Base-by-base conservation (phyloP, 2,888 invertebrate genomes). In the Chamaedrilus cognettii region DNA sequence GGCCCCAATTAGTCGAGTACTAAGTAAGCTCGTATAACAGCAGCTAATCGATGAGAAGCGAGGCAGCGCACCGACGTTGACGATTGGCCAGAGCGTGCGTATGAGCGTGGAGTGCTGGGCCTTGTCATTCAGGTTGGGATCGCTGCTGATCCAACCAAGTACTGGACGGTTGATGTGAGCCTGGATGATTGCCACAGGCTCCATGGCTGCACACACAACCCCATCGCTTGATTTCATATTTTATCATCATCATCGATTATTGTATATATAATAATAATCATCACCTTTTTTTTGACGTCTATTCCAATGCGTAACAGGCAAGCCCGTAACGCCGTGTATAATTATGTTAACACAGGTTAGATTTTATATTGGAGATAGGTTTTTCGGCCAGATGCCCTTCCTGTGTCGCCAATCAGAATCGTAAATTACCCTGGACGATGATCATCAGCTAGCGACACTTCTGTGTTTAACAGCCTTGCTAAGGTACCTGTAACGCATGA, bases 121-220 rank as follows among this genome's bases (percentile, higher is more conserved):
- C 64, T 80, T 80, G 70, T 78, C 68, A 32, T 75, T 76, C 31
- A 80, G 68, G 0, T 72, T 60, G 19, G 77, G 75, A 57, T 77
- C 77, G 55, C 75, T 74, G 35, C 77, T 75, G 30, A 79, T 71
- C 80, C 80, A 80, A 67, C 79, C 77, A 50, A 80, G 72, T n/a
- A 78, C 69, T 1, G 79, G 76, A 26, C 78, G 72, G 68, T 79
- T 70, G 56, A 73, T 69, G 66, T 76, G 76, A 15, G 80, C 70
- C 3, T 75, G 77, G 32, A 80, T 65, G 52, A 79, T 76, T 1
- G 77, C 79, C 4, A 79, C 76, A 0, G 79, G 75, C 15, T 68
- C 67, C 74, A 80, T 79, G 3, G 79, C 80, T 80, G 71, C 30
- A 26, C 7, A 15, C n/a, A n/a, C 56, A 55, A 15, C 15, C 11